Percentiles rank a stretch among this genome's conserved stretches.
Conservation (phyloP, 2,113 vertebrate species). For the Elephantulus edwardii region DNA sequence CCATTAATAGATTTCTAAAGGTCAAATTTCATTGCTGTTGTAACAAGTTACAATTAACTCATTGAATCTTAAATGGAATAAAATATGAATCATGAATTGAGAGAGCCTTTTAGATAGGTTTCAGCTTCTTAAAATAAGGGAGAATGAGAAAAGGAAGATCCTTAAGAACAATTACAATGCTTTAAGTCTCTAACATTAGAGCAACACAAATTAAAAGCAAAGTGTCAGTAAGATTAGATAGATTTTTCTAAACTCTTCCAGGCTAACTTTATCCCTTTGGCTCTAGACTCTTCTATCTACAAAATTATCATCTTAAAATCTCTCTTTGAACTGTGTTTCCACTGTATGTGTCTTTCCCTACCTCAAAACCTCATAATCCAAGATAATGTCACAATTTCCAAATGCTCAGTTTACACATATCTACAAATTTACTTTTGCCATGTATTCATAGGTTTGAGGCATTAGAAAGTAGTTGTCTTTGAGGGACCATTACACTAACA, state of each 20-base stretch:
- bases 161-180: neutral
- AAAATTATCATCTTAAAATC: neutral
- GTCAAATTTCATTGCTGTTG: neutral
- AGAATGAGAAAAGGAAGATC: neutral
- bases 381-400: neutral
- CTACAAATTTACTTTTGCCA: neutral
- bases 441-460: neutral
- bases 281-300: neutral
- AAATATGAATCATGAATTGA: neutral
- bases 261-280: no score
- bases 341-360: neutral
- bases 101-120: neutral
- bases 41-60: neutral
- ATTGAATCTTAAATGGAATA: neutral
- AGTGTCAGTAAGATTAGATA: neutral
- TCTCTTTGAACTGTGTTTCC: neutral
- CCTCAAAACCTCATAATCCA: neutral
- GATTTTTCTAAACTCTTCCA: neutral
- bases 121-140: neutral
- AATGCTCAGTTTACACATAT: neutral
- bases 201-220: neutral
- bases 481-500: rapidly evolving
- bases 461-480: neutral
- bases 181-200: neutral
- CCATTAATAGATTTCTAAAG: conserved; percentile 2